These are phyloP conservation scores for Chaetops frenatus DNA, from an alignment of 2,113 vertebrate species.

Conservation along the genomic window DNA sequence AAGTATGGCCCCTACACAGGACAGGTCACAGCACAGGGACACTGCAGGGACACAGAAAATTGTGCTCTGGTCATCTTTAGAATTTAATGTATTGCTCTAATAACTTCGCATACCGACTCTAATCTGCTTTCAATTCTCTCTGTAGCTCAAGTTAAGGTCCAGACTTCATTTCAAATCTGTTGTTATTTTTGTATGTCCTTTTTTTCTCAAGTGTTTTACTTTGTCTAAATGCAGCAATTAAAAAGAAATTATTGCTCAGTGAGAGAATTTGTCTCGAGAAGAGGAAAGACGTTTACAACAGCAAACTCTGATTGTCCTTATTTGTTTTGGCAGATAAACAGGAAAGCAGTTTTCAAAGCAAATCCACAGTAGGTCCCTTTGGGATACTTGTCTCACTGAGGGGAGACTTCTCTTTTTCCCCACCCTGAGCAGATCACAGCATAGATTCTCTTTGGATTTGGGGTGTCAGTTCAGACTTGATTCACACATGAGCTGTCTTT, in stretches of 20 bases:
- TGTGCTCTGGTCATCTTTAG: neutral
- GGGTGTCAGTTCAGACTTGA: neutral
- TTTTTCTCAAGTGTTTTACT: neutral
- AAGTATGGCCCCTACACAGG: neutral
- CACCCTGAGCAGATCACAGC: neutral
- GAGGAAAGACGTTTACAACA: neutral
- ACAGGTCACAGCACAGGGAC: neutral
- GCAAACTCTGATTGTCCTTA: neutral
- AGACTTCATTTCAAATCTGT: neutral
- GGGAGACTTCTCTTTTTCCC: neutral
- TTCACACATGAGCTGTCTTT: neutral
- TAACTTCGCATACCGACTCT: neutral
- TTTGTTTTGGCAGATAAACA: conserved; percentile 7
- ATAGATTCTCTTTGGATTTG: neutral
- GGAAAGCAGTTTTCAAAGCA: neutral
- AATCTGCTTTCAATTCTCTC: neutral
- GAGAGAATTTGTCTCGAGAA: neutral
- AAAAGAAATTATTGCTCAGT: neutral
- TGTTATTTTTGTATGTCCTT: neutral
- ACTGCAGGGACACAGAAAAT: neutral
- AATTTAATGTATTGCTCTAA: neutral
- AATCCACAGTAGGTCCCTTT: neutral
- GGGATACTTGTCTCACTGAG: neutral
- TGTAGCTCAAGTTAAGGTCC: neutral
- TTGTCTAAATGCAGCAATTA: neutral